A percentile compares a stretch with the other conserved stretches of the same genome.
Evolutionary conservation across 2,888 invertebrate species (phyloP).

Genomic region (Troides oblongomaculatus): DNA sequence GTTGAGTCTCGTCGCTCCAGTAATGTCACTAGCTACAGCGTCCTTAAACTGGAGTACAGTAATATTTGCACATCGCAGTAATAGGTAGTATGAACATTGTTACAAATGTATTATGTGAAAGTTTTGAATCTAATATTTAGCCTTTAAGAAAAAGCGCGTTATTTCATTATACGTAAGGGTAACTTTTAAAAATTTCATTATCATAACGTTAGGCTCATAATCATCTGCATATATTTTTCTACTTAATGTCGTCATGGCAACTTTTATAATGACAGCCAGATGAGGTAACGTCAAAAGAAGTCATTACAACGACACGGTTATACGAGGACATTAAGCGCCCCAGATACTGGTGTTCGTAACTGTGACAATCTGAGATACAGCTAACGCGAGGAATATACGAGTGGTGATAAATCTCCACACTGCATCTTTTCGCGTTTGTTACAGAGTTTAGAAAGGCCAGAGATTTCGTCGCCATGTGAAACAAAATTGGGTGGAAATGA

Average conservation of each 20-base stretch:
- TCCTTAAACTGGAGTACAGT: too few species aligned
- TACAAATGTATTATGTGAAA: too few species aligned
- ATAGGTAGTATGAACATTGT: too few species aligned
- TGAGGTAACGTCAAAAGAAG: slow-evolving; percentile 61
- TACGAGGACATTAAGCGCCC: slow-evolving; percentile 66
- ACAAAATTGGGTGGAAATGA: slow-evolving; percentile 70
- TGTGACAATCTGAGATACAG: slow-evolving; percentile 71
- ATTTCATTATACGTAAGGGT: slow-evolving; percentile 32
- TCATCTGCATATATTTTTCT: slow-evolving; percentile 58
- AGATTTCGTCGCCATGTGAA: slow-evolving; percentile 54
- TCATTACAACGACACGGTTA: slow-evolving; percentile 65
- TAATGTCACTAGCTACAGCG: too few species aligned
- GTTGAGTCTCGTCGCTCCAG: too few species aligned
- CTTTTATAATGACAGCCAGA: slow-evolving; percentile 62
- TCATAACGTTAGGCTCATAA: slow-evolving; percentile 53
- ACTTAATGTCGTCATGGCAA: slow-evolving; percentile 59
- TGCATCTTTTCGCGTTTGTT: slow-evolving; percentile 45
- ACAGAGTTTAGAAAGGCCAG: slow-evolving; percentile 54
- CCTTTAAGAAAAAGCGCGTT: neutral
- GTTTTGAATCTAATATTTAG: neutral
- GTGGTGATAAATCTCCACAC: slow-evolving; percentile 68
- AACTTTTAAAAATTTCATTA: too few species aligned
- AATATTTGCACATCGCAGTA: too few species aligned
- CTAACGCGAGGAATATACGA: slow-evolving; percentile 73
- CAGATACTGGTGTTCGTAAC: slow-evolving; percentile 56